phyloP scores from a whole-genome alignment of 2,113 vertebrate species.

The Machaerirhynchus nigripectus region DNA sequence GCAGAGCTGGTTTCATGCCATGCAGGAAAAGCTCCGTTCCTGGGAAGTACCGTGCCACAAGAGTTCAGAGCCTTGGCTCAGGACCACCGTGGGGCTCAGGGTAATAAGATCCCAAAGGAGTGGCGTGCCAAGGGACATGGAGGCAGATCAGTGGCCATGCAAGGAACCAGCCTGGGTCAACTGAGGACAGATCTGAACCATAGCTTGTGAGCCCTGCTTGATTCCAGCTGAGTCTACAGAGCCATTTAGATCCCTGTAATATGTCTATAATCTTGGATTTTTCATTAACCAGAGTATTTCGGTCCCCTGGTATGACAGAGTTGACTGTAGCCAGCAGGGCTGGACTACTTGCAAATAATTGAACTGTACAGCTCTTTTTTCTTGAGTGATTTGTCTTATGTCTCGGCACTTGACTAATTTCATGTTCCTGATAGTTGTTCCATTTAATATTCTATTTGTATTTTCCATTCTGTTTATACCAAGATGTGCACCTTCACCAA shows the following conservation, averaged over 20 bases:
- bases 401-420: neutral
- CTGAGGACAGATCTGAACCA: neutral
- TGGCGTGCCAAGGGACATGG: fast-evolving
- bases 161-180: neutral
- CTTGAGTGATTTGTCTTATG: neutral
- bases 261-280: neutral
- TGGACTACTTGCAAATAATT: neutral
- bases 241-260: neutral
- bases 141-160: fast-evolving
- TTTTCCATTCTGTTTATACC: slow-evolving; percentile 4
- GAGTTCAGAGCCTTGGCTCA: fast-evolving
- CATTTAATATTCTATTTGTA: slow-evolving; percentile 43
- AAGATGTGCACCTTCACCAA: neutral
- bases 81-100: fast-evolving
- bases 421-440: neutral
- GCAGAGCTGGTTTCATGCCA: neutral
- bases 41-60: fast-evolving
- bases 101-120: neutral
- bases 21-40: fast-evolving
- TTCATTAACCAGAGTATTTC: neutral
- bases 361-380: neutral
- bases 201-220: neutral
- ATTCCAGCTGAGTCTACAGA: neutral
- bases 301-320: neutral
- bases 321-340: neutral